Conservation (phyloP, 2,797 vertebrate genomes). For the Pseudopleuronectes americanus region DNA sequence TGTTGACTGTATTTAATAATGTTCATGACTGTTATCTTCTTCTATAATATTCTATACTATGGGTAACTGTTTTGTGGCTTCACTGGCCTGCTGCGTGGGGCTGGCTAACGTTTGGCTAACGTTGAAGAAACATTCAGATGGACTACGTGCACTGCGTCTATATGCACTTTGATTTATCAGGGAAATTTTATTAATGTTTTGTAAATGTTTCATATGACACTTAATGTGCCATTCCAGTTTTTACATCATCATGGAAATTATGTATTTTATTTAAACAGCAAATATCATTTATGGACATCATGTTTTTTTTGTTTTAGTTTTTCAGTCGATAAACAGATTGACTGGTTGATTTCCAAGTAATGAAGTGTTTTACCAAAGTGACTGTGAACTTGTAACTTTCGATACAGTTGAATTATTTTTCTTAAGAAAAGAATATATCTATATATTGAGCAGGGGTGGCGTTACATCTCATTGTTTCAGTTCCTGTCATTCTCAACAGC, state of each 20-base stretch:
- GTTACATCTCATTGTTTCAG: constrained; percentile 89
- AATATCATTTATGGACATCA: constrained; percentile 83
- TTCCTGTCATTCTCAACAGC: constrained; percentile 95
- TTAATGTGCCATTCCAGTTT: constrained; percentile 94
- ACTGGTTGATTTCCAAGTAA: constrained; percentile 88
- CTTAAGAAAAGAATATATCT: constrained; percentile 87
- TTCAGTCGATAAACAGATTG: constrained; percentile 80
- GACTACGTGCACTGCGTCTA: constrained; percentile 97
- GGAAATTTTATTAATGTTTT: constrained; percentile 99
- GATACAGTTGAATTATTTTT: constrained; percentile 94
- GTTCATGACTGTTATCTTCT: constrained; percentile 98
- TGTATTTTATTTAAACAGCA: constrained; percentile 85
- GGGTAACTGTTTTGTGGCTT: constrained; percentile 93
- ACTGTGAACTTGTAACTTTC: constrained; percentile 97
- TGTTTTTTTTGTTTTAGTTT: constrained; percentile 64
- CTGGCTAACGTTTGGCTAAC: constrained; percentile 84
- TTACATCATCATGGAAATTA: constrained; percentile 89
- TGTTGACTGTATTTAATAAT: constrained; percentile 96
- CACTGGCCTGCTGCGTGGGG: constrained; percentile 88
- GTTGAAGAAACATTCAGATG: constrained; percentile 88
- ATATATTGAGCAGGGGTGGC: constrained; percentile 84
- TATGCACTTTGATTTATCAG: constrained; percentile 99
- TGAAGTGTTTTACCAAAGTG: constrained; percentile 99
- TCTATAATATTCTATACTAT: constrained; percentile 89
- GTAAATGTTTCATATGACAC: constrained; percentile 98